phyloP scores from a whole-genome alignment of 2,888 invertebrate species.

The Rhingia rostrata region DNA sequence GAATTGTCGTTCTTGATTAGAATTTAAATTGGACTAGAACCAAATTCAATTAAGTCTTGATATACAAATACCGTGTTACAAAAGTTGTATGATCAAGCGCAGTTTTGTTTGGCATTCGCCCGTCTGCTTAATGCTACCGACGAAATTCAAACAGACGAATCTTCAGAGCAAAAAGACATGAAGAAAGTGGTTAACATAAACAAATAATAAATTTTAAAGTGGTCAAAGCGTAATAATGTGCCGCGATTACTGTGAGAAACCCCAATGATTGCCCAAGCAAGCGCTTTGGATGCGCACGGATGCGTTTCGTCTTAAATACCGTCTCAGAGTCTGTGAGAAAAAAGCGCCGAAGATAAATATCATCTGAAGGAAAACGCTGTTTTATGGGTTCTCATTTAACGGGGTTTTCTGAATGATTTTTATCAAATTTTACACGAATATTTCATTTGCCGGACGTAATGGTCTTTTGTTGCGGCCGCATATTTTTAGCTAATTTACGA shows the following conservation, averaged over 20 bases:
- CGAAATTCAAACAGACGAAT: conserved; percentile 25
- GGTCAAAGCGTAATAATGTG: conserved; percentile 62
- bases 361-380: conserved; percentile 34
- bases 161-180: conserved; percentile 6
- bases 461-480: conserved; percentile 22
- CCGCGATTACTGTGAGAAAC: conserved; percentile 56
- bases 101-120: conserved; percentile 39
- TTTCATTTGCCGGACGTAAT: conserved; percentile 30
- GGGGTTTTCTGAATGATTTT: conserved; percentile 61
- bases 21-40: background rate
- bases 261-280: conserved; percentile 59
- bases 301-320: conserved; percentile 45
- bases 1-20: conserved; percentile 51
- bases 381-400: conserved; percentile 71
- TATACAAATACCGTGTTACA: conserved; percentile 23
- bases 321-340: conserved; percentile 53
- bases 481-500: conserved; percentile 64
- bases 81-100: conserved; percentile 9
- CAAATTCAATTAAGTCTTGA: background rate
- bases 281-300: conserved; percentile 40
- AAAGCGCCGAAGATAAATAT: conserved; percentile 56
- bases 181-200: conserved; percentile 57
- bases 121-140: conserved; percentile 32
- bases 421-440: conserved; percentile 59
- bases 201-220: conserved; percentile 66